Conservation (phyloP, 2,888 invertebrate genomes). For the Lumbricus terrestris region DNA sequence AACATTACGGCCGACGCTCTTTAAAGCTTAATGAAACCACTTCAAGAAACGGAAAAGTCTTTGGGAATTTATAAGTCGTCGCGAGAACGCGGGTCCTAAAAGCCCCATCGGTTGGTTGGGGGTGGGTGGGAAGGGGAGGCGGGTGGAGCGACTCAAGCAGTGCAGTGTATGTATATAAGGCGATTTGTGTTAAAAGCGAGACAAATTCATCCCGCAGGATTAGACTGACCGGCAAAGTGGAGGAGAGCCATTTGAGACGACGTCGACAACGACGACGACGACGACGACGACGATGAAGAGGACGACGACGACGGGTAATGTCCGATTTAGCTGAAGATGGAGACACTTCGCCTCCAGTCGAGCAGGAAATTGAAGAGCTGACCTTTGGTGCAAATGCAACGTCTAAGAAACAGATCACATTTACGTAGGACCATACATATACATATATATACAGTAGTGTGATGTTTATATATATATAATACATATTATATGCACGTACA, state of each 20-base stretch:
- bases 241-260: not conserved
- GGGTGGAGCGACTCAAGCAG: not conserved
- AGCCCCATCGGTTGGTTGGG: not conserved
- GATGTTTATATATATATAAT: too few species aligned
- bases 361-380: slow-evolving; percentile 9
- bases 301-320: not conserved
- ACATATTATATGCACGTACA: too few species aligned
- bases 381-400: slow-evolving; percentile 3
- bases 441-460: not conserved
- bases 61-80: not conserved
- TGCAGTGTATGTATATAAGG: not conserved
- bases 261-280: not conserved
- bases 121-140: not conserved
- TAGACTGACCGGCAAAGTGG: not conserved
- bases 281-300: too few species aligned
- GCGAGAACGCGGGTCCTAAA: not conserved
- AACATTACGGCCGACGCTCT: slow-evolving; percentile 4
- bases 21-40: slow-evolving; percentile 9
- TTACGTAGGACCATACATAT: not conserved
- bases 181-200: slow-evolving; percentile 13
- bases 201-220: slow-evolving; percentile 15
- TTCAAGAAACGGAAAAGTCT: not conserved
- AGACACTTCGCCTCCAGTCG: not conserved
- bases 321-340: too few species aligned
- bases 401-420: not conserved